Conservation (phyloP, 1,140 invertebrate species). For the Pollicipes pollicipes region DNA sequence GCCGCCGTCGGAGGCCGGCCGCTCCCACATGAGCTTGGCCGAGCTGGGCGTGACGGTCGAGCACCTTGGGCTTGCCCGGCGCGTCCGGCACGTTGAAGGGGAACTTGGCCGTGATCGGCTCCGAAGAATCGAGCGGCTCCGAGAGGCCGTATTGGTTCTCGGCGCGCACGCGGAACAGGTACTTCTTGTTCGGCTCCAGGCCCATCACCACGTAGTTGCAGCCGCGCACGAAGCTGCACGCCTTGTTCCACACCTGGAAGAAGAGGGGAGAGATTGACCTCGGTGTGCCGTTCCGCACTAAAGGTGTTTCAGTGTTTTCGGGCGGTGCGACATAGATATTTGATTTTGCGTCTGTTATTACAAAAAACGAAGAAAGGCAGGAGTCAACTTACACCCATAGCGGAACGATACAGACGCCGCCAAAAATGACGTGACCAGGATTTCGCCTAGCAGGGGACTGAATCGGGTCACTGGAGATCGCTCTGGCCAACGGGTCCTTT, state of each 20-base stretch:
- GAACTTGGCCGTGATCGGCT: conserved; percentile 78
- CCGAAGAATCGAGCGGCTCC: conserved; percentile 70
- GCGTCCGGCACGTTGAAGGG: conserved; percentile 69
- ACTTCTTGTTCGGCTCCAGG: conserved; percentile 80
- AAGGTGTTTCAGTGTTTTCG: too few species aligned
- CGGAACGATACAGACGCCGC: too few species aligned
- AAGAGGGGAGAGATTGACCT: too few species aligned
- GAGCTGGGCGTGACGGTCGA: conserved; percentile 19
- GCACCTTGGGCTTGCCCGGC: conserved; percentile 50
- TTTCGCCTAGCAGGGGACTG: too few species aligned
- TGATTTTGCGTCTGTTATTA: too few species aligned
- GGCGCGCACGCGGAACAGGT: conserved; percentile 83
- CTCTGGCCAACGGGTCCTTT: too few species aligned
- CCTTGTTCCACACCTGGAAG: conserved; percentile 56
- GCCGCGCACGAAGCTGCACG: conserved; percentile 81
- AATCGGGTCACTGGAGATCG: too few species aligned
- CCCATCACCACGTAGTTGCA: conserved; percentile 90
- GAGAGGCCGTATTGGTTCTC: conserved; percentile 96
- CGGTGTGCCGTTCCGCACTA: too few species aligned
- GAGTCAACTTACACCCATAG: too few species aligned
- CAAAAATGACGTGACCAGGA: too few species aligned
- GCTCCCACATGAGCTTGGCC: conserved; percentile 22
- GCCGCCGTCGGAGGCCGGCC: conserved; percentile 79
- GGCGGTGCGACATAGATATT: too few species aligned
- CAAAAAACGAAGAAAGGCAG: too few species aligned